A percentile compares a stretch with the other conserved stretches of the same genome.
Conservation (phyloP, 2,113 vertebrate genomes). For the Xiphorhynchus elegans region DNA sequence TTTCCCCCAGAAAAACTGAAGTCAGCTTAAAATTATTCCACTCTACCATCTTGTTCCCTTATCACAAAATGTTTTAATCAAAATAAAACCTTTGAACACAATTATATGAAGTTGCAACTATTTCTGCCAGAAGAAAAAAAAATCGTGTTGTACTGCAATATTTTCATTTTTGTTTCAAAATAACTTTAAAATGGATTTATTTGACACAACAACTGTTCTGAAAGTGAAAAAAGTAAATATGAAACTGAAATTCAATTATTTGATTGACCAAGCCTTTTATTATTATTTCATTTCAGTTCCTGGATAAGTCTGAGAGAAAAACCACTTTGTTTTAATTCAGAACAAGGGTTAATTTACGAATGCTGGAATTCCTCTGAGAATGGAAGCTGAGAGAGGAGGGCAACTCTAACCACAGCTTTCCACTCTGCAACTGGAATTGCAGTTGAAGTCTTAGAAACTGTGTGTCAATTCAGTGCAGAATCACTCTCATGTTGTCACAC, state of each 20-base stretch:
- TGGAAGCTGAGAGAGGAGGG: rapidly evolving
- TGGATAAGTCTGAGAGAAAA: neutral
- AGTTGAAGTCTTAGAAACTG: neutral
- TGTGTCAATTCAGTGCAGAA: rapidly evolving
- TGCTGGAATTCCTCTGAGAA: neutral
- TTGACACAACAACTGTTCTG: neutral
- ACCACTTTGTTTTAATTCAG: neutral
- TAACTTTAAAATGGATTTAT: neutral
- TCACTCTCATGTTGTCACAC: rapidly evolving
- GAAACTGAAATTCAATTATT: neutral
- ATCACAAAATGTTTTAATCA: neutral
- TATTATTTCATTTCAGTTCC: neutral
- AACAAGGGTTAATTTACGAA: neutral
- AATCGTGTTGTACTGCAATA: neutral
- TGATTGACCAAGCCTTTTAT: neutral
- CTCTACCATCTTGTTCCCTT: neutral
- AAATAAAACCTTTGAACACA: neutral
- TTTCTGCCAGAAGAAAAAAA: neutral
- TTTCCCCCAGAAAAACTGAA: neutral
- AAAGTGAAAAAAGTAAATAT: neutral
- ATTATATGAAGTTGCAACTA: neutral
- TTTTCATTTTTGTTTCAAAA: neutral
- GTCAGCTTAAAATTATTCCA: neutral
- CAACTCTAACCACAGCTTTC: neutral
- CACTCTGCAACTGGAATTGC: neutral